These are phyloP conservation scores for Pristionchus maxplancki DNA, from an alignment of 2,888 invertebrate species.

Conservation along the genomic window DNA sequence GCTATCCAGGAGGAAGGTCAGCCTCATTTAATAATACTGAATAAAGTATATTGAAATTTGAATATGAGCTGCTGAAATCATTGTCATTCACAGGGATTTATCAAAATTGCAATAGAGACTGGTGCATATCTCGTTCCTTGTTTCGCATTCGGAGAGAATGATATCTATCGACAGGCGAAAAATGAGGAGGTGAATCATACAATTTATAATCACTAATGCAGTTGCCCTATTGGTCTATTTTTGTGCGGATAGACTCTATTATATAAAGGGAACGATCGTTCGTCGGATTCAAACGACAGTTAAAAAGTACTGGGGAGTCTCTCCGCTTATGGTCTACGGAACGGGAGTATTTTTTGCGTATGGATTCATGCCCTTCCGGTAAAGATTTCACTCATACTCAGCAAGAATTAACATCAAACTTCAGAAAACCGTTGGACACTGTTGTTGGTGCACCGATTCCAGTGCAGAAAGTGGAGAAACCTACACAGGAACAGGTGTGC, in stretches of 20 bases:
- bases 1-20: slow-evolving; percentile 59
- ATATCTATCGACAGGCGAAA: slow-evolving; percentile 73
- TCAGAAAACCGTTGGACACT: slow-evolving; percentile 64
- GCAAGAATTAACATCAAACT: not conserved
- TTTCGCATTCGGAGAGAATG: slow-evolving; percentile 79
- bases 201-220: not conserved
- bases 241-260: too few species aligned
- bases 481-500: slow-evolving; percentile 61
- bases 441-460: slow-evolving; percentile 68
- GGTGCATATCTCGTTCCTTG: slow-evolving; percentile 79
- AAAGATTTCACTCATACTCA: not conserved
- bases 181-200: slow-evolving; percentile 8
- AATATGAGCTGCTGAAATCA: too few species aligned
- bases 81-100: slow-evolving; percentile 58
- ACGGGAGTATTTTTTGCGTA: slow-evolving; percentile 92
- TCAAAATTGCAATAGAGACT: slow-evolving; percentile 64
- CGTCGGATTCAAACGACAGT: slow-evolving; percentile 66
- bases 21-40: not conserved
- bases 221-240: too few species aligned
- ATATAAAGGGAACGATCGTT: slow-evolving; percentile 62
- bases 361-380: slow-evolving; percentile 87
- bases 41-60: not conserved
- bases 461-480: slow-evolving; percentile 59
- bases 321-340: slow-evolving; percentile 79
- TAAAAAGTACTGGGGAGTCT: slow-evolving; percentile 77